phyloP scores from a whole-genome alignment of 2,888 invertebrate species.

The Chromoteleia sp. region DNA sequence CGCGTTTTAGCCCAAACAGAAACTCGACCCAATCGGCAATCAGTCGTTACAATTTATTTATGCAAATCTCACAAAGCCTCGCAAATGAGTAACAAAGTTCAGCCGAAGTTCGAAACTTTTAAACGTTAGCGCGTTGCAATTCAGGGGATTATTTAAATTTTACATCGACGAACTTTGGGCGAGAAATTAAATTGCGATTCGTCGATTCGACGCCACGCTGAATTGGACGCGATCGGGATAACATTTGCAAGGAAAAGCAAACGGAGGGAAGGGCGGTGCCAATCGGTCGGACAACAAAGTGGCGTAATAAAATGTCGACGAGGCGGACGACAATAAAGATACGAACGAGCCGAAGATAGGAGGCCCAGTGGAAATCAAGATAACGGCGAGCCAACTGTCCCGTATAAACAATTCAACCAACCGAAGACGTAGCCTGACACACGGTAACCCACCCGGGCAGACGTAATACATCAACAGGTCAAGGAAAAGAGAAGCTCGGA shows the following conservation, averaged over 20 bases:
- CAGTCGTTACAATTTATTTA: slow-evolving; percentile 59
- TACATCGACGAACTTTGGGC: slow-evolving; percentile 13
- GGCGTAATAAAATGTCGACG: slow-evolving; percentile 54
- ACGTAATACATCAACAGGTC: slow-evolving; percentile 58
- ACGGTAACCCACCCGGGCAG: slow-evolving; percentile 10
- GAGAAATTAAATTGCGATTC: slow-evolving; percentile 40
- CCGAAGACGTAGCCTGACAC: slow-evolving; percentile 21
- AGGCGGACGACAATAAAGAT: slow-evolving; percentile 38
- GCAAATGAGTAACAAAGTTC: slow-evolving; percentile 47
- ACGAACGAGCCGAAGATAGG: slow-evolving; percentile 48
- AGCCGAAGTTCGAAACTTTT: slow-evolving; percentile 34
- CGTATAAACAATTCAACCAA: slow-evolving; percentile 58
- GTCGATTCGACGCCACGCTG: neutral
- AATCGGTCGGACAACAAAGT: slow-evolving; percentile 44
- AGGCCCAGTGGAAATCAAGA: slow-evolving; percentile 65
- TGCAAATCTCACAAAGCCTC: slow-evolving; percentile 45
- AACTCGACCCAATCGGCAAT: slow-evolving; percentile 40
- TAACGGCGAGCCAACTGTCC: slow-evolving; percentile 55
- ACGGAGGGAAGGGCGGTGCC: neutral
- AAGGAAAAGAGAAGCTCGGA: slow-evolving; percentile 20
- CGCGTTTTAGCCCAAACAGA: neutral
- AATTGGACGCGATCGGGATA: neutral
- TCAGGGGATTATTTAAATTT: slow-evolving; percentile 41
- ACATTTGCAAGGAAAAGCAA: slow-evolving; percentile 25
- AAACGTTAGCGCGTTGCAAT: slow-evolving; percentile 18